Base-by-base conservation (phyloP, 1,140 invertebrate species). In the Carposina sasakii region DNA sequence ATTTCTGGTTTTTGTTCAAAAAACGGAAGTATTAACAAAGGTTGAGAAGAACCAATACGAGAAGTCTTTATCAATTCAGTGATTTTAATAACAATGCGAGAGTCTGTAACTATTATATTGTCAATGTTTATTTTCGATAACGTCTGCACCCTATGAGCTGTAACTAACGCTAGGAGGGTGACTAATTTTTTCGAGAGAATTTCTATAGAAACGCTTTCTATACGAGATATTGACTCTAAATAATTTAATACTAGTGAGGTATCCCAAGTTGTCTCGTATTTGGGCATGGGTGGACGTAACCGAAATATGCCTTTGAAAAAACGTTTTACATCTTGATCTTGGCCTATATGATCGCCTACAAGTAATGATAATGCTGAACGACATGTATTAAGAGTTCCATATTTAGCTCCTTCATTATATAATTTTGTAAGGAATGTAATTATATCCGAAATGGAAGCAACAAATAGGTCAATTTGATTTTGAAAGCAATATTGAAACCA, bases 211-310 rank as follows among this genome's bases (percentile, higher is more conserved):
- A 39, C 19, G 22, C 2, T 20, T 22, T 39, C 36, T 3, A 21
- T 39, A 8, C 19, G 36, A 21, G 8, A 39, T 12, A 17, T n/a
- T 8, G 4, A 21, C 1, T 20, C 20, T 20, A 39, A 15, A 31
- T 37, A 40, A 34, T 46, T 31, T 24, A 65, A 39, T 12, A 65
- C 59, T 1, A 52, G 9, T 22, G 33, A 19, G 12, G 50, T 48
- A 24, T 62, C 59, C 62, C 62, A 62, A 13, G 56, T 62, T 4
- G 15, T 15, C 23, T 59, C 43, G 40, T 64, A 64, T 19, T 44
- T 54, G 13, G 45, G 45, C 15, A 34, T 33, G 0, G 44, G 9
- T 12, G 58, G 51, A 16, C 62, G 31, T 21, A 22, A 6, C 23
- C 55, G 56, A n/a, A 23, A 47, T 17, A 55, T 30, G 3, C 58